phyloP scores from a whole-genome alignment of 1,140 invertebrate species.

The Steinernema feltiae region DNA sequence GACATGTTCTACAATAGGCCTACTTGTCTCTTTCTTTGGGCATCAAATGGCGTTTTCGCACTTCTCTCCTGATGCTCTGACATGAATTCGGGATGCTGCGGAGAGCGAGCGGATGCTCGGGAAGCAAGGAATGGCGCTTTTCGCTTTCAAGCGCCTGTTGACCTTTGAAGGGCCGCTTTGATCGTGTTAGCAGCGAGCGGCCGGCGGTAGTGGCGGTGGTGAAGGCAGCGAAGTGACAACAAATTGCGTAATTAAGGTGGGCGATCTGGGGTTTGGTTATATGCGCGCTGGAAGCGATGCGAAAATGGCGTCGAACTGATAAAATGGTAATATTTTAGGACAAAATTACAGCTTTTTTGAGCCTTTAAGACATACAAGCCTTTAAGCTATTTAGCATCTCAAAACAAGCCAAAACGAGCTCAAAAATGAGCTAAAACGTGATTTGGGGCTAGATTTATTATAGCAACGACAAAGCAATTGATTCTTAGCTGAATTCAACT shows the following conservation, averaged over 20 bases:
- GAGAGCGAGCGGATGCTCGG: neutral
- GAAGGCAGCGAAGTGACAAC: neutral
- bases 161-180: neutral
- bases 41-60: neutral
- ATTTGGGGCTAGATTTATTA: too few relatives aligned
- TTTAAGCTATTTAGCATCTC: too few relatives aligned
- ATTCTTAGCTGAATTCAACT: too few relatives aligned
- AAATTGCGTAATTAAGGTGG: neutral
- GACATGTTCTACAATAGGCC: neutral
- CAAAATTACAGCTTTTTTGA: too few relatives aligned
- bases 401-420: too few relatives aligned
- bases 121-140: neutral
- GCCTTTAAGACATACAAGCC: too few relatives aligned
- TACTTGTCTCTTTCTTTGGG: constrained; percentile 11
- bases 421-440: too few relatives aligned
- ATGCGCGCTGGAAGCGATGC: too few relatives aligned
- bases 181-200: neutral
- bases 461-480: too few relatives aligned
- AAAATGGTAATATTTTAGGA: too few relatives aligned
- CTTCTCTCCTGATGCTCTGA: neutral
- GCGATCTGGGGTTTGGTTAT: too few relatives aligned
- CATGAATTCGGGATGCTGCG: neutral
- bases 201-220: neutral
- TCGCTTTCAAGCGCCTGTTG: neutral
- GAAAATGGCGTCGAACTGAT: too few relatives aligned